Evolutionary conservation across 2,888 invertebrate species (phyloP).

Genomic region (Pomacea canaliculata): DNA sequence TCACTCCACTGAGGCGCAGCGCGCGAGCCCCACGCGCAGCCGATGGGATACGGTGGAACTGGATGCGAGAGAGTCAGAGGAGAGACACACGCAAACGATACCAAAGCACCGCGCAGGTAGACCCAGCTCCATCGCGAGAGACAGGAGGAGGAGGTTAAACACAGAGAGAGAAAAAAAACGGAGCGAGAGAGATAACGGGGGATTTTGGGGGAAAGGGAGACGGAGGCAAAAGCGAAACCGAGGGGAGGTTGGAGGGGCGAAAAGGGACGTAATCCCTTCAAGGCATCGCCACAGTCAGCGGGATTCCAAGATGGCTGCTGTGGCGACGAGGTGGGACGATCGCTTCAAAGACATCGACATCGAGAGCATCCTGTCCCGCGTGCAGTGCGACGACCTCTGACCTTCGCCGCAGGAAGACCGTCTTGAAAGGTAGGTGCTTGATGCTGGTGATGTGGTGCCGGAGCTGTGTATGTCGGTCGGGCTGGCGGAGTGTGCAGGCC

Average conservation of each 20-base stretch:
- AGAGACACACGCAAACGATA: not conserved
- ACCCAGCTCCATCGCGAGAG: no score
- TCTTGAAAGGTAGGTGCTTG: slow-evolving; percentile 44
- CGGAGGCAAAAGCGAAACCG: no score
- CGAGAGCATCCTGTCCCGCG: slow-evolving; percentile 47
- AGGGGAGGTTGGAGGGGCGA: slow-evolving; percentile 6
- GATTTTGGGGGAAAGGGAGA: no score
- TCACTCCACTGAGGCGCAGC: slow-evolving; percentile 5
- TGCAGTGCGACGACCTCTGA: slow-evolving; percentile 43
- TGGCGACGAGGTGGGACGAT: slow-evolving; percentile 38
- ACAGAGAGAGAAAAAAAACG: no score
- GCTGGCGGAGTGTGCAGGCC: no score
- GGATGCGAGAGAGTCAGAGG: slow-evolving; percentile 7
- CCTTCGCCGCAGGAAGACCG: slow-evolving; percentile 36
- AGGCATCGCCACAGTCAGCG: not conserved
- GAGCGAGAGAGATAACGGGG: no score
- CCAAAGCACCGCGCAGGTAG: no score
- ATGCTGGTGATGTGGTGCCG: not conserved
- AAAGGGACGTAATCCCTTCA: not conserved
- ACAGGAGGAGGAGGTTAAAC: no score
- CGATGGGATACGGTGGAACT: slow-evolving; percentile 21
- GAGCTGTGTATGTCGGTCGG: no score
- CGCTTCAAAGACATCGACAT: slow-evolving; percentile 48
- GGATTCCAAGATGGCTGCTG: slow-evolving; percentile 42
- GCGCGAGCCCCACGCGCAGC: slow-evolving; percentile 20